Base-by-base conservation (phyloP, 2,113 vertebrate species). In the Bufo bufo region DNA sequence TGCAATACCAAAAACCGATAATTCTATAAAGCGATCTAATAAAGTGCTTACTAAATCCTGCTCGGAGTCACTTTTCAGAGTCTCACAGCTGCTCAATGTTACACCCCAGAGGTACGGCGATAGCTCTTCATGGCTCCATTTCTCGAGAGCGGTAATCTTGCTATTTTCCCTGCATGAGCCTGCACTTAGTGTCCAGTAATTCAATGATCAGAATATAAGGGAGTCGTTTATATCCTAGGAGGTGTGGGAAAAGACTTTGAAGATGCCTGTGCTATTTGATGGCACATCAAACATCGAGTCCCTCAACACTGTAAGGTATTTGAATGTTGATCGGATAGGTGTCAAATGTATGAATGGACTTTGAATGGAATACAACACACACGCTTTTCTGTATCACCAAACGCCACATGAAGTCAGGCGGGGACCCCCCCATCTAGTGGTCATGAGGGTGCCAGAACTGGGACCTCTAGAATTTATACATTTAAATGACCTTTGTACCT, bases 121-220 rank as follows among this genome's bases (percentile, higher is more conserved):
- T 82, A 49, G 58, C 80, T 12, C 59, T 49, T 63, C 33, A 63
- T 47, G 58, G 23, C 61, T 61, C 45, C 59, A 19, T 82, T 63
- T 63, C 45, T 65, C 43, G 6, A 50, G 45, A 65, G 80, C 59
- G 6, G 17, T 65, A 49, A 65, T 82, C 43, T 49, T n/a, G 10
- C 80, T 20, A 65, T 82, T 82, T 63, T 82, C 59, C 50, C 80
- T 20, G 59, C 52, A 20, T 82, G 80, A 63, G 43, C 20, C 45
- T 47, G 3, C 2, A 13, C 45, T 49, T 49, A 82, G 59, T 49
- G 59, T 47, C 45, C 4, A 6, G 80, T 47, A 82, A 82, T 82
- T 16, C 9, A 4, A 65, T 45, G 59, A 45, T 63, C 12, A 47
- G 23, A 65, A 65, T 65, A 65, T 19, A 19, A 10, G 17, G 58